A percentile compares a stretch with the other conserved stretches of the same genome.
phyloP scores from a whole-genome alignment of 2,113 vertebrate species.

The Salvator merianae region DNA sequence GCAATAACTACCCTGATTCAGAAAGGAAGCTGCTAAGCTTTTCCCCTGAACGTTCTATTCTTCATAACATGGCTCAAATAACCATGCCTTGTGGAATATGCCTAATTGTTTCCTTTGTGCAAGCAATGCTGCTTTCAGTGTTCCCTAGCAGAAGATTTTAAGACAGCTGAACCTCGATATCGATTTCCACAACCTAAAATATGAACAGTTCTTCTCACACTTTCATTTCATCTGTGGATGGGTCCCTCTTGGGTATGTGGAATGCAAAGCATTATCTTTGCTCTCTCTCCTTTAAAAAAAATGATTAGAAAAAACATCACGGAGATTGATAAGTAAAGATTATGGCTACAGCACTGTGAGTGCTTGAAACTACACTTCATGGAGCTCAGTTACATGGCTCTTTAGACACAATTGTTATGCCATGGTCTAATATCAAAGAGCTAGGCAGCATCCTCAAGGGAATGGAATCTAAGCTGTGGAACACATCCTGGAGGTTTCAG shows the following conservation, averaged over 20 bases:
- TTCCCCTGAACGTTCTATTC: not conserved
- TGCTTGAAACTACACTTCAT: not conserved
- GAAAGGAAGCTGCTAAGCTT: constrained; percentile 8
- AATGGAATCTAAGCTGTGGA: too few species aligned
- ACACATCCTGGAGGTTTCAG: too few species aligned
- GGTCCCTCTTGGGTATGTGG: not conserved
- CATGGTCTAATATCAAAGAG: not conserved
- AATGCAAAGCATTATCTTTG: not conserved
- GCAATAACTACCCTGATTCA: constrained; percentile 27
- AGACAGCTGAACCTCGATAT: not conserved
- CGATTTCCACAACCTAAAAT: constrained; percentile 5
- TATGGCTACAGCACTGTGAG: not conserved
- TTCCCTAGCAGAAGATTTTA: not conserved
- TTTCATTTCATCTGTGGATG: not conserved
- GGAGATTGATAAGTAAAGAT: not conserved
- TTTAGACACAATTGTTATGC: not conserved
- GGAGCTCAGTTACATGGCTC: not conserved
- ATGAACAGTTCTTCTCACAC: not conserved
- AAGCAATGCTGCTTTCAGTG: not conserved
- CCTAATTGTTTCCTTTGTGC: not conserved
- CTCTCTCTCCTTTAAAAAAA: not conserved
- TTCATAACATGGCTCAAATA: not conserved
- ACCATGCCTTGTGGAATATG: not conserved
- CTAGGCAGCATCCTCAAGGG: too few species aligned
- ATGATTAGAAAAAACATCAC: not conserved